phyloP scores from a whole-genome alignment of 1,140 invertebrate genomes.

The Agraylea sexmaculata region DNA sequence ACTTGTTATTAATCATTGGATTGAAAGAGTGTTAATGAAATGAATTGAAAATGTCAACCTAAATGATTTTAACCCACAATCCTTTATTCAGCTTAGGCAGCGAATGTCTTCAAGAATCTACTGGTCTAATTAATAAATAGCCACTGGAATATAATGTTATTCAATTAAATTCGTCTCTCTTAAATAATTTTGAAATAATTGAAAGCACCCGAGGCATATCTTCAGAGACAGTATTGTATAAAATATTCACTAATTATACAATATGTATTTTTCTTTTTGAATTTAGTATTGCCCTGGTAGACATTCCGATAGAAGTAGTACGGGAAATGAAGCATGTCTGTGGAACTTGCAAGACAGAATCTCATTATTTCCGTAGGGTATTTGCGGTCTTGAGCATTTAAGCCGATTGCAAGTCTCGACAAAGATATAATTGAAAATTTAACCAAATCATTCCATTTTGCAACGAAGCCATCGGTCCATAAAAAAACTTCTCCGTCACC shows the following conservation, averaged over 20 bases:
- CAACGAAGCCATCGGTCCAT: neutral
- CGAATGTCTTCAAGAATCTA: no score
- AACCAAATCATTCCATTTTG: conserved; percentile 13
- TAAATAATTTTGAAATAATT: conserved; percentile 8
- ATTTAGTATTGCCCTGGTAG: conserved; percentile 15
- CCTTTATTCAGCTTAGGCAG: no score
- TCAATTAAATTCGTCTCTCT: conserved; percentile 3
- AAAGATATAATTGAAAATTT: conserved; percentile 20
- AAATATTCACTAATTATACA: neutral
- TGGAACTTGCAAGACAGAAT: conserved; percentile 7
- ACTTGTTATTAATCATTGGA: no score
- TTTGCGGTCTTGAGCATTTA: conserved; percentile 18
- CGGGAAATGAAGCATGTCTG: no score
- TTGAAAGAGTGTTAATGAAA: no score
- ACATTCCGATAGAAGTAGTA: no score
- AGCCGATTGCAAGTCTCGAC: conserved; percentile 17
- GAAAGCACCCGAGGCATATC: neutral
- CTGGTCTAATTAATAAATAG: no score
- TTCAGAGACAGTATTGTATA: neutral
- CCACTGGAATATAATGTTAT: no score
- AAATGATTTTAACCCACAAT: no score
- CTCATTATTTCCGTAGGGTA: conserved; percentile 18
- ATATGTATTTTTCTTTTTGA: conserved; percentile 15
- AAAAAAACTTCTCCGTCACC: no score
- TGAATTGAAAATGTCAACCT: no score